Percentiles rank a stretch among this genome's conserved stretches.
These are phyloP conservation scores for Echinarachnius parma DNA, from an alignment of 53 echinoderm and acorn worm species.

Conservation along the genomic window DNA sequence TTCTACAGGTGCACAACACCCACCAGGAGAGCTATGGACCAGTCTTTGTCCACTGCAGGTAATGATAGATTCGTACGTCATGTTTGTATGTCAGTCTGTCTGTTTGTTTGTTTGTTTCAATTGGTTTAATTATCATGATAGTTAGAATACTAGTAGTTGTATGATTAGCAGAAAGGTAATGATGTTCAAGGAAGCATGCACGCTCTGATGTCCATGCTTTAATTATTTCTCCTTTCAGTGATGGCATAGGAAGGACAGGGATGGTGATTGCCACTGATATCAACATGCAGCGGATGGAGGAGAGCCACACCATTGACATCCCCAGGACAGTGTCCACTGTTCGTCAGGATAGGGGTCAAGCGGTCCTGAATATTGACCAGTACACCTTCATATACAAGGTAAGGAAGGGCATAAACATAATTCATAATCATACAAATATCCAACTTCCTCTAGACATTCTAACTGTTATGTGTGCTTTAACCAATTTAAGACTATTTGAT, in stretches of 20 bases:
- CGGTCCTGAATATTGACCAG: slow-evolving; percentile 56
- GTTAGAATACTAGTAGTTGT: too few relatives aligned
- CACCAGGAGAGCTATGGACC: slow-evolving; percentile 75
- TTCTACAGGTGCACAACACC: slow-evolving; percentile 68
- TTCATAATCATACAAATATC: too few relatives aligned
- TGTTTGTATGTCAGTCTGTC: not conserved
- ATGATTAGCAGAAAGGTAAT: too few relatives aligned
- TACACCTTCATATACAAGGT: slow-evolving; percentile 85
- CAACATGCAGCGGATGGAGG: slow-evolving; percentile 75
- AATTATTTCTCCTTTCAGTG: slow-evolving; percentile 46
- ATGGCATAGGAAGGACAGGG: slow-evolving; percentile 69
- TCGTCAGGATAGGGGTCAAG: slow-evolving; percentile 65
- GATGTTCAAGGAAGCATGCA: too few relatives aligned
- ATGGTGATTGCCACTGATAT: slow-evolving; percentile 75
- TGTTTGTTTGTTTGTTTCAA: too few relatives aligned
- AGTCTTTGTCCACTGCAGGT: slow-evolving; percentile 77
- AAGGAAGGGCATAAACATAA: too few relatives aligned
- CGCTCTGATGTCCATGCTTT: too few relatives aligned
- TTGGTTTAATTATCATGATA: too few relatives aligned
- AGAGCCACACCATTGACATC: slow-evolving; percentile 59
- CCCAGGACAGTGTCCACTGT: slow-evolving; percentile 64
- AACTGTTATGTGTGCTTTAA: too few relatives aligned
- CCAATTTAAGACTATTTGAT: too few relatives aligned
- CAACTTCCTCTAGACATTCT: too few relatives aligned
- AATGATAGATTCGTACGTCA: not conserved